Conservation (phyloP, 2,113 vertebrate genomes). For the Ictidomys tridecemlineatus region DNA sequence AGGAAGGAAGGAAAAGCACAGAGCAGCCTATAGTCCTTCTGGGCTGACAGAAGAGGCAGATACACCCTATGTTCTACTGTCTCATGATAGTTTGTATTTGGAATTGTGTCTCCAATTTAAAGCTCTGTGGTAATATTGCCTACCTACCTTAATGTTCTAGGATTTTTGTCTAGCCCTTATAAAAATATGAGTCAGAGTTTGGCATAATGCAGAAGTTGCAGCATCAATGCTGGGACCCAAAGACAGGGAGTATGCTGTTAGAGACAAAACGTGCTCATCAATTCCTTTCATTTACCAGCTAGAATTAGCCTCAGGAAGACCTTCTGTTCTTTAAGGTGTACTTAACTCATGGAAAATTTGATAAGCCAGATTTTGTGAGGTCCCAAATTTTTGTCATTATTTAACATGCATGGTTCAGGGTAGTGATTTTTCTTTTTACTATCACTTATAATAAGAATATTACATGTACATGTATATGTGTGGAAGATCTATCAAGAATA, state of each 20-base stretch:
- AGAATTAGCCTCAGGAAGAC: neutral
- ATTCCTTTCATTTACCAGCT: neutral
- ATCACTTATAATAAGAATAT: neutral
- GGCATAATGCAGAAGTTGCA: neutral
- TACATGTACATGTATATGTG: neutral
- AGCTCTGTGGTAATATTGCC: neutral
- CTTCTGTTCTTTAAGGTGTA: neutral
- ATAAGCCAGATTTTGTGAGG: neutral
- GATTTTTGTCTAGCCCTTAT: neutral
- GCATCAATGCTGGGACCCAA: neutral
- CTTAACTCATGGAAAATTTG: neutral
- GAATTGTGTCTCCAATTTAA: too few species aligned
- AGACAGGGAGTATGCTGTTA: neutral
- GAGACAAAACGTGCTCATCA: neutral
- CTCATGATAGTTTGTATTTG: too few species aligned
- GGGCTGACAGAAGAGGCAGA: neutral
- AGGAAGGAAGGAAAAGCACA: too few species aligned
- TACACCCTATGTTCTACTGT: neutral
- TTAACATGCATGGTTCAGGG: neutral
- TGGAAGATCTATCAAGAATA: neutral
- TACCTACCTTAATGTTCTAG: neutral
- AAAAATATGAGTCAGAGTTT: neutral
- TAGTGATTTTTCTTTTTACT: neutral
- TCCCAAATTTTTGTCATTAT: neutral
- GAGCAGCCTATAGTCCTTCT: neutral